Evolutionary conservation across 2,888 invertebrate genomes (phyloP).

Genomic region (Cistogaster globosa): DNA sequence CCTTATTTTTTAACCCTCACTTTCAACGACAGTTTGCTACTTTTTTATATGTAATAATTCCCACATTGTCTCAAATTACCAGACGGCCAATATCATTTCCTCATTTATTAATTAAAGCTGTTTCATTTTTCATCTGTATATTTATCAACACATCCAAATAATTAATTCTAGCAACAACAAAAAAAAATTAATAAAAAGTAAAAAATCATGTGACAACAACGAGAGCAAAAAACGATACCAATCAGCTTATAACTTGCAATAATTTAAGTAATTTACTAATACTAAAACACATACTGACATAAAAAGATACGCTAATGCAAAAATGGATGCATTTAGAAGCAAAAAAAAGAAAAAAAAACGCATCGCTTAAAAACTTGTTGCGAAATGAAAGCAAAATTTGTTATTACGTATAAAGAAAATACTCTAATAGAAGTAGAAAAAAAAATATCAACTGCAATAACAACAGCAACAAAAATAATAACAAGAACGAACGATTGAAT

Average conservation of each 20-base stretch:
- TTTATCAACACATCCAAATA: slow-evolving; percentile 67
- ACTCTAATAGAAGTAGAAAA: slow-evolving; percentile 72
- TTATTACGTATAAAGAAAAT: slow-evolving; percentile 77
- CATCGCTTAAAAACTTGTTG: slow-evolving; percentile 69
- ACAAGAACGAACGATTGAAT: slow-evolving; percentile 41
- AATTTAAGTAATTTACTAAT: slow-evolving; percentile 42
- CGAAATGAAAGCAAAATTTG: slow-evolving; percentile 74
- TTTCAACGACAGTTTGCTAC: slow-evolving; percentile 11
- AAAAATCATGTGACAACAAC: slow-evolving; percentile 63
- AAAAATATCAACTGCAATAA: not conserved
- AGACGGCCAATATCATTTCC: slow-evolving; percentile 61
- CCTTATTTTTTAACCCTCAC: slow-evolving; percentile 34
- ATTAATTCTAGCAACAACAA: slow-evolving; percentile 66
- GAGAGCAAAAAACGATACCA: slow-evolving; percentile 53
- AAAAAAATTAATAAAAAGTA: not conserved
- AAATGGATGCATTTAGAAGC: slow-evolving; percentile 3
- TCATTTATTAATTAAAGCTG: slow-evolving; percentile 67
- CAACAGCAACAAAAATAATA: slow-evolving; percentile 37
- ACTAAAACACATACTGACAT: not conserved
- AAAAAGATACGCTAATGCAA: not conserved
- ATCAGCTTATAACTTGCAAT: slow-evolving; percentile 54
- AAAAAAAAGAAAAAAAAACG: slow-evolving; percentile 63
- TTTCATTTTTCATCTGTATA: slow-evolving; percentile 53
- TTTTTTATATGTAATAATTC: slow-evolving; percentile 17
- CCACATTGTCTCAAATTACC: slow-evolving; percentile 60